Conservation (phyloP, 1,140 invertebrate genomes). For the Himalopsyche phryganea region DNA sequence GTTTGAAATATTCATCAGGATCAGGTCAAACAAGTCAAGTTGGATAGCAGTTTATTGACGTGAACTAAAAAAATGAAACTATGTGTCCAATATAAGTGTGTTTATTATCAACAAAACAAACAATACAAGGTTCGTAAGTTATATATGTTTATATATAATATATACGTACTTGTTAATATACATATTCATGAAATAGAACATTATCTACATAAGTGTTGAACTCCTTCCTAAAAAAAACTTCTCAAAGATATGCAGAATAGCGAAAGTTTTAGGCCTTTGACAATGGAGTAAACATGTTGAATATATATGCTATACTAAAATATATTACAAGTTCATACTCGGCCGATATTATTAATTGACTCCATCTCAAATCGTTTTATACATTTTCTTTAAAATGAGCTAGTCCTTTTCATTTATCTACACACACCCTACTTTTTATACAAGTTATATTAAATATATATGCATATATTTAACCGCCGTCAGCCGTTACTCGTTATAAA, state of each 20-base stretch:
- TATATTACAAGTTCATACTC: constrained; percentile 28
- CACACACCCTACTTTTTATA: constrained; percentile 31
- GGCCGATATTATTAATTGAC: constrained; percentile 32
- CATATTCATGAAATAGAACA: constrained; percentile 31
- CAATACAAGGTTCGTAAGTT: constrained; percentile 30
- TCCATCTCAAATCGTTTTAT: constrained; percentile 28
- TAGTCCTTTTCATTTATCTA: constrained; percentile 31
- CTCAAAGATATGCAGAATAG: constrained; percentile 26
- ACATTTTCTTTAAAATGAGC: constrained; percentile 27
- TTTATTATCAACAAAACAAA: constrained; percentile 35
- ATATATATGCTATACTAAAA: constrained; percentile 29
- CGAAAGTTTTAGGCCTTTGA: constrained; percentile 30
- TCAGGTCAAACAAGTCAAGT: too few species aligned
- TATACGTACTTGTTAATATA: constrained; percentile 10
- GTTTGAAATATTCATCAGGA: too few species aligned
- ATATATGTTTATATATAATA: constrained; percentile 15
- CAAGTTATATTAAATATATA: constrained; percentile 24
- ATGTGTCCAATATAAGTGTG: constrained; percentile 31
- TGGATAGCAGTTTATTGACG: too few species aligned
- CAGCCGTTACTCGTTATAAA: too few species aligned
- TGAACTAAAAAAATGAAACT: too few species aligned
- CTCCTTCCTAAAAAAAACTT: not conserved
- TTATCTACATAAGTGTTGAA: constrained; percentile 29
- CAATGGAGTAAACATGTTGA: constrained; percentile 12
- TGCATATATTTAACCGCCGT: too few species aligned